Base-by-base conservation (phyloP, 2,888 invertebrate species). In the Cabera pusaria region DNA sequence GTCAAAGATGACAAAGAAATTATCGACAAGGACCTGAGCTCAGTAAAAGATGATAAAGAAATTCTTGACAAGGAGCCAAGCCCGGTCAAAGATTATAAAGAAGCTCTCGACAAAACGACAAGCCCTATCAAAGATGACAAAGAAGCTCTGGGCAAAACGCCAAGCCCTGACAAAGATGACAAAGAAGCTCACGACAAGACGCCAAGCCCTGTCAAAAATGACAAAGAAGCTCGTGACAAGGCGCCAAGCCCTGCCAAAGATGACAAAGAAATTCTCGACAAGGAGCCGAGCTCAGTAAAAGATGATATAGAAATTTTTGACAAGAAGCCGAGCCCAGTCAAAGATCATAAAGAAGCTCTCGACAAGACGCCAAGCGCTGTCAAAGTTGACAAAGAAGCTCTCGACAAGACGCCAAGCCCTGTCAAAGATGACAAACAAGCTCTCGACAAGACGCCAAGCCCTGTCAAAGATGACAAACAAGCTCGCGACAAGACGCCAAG, bases 21-120 rank as follows among this genome's bases (percentile, higher is more conserved):
- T 8, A n/a, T 27, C 18, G 43, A 36, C 1, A 49, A 50, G 9
- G 45, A 16, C n/a, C 16, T 44, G 17, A 57, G 49, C 23, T 42
- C 43, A 5, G 11, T 27, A 5, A 17, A 17, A 1, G 11, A 38
- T 2, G 29, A 21, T 6, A 27, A 41, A 6, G 25, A 46, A 22
- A 34, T 43, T 1, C 43, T 37, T 0, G 28, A 38, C 0, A 43
- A 34, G 5, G 18, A 7, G 2, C 14, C 42, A 1, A 51, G 38
- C 6, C 25, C 25, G 3, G n/a, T 31, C 1, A 27, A 48, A 5
- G 47, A 49, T 0, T 34, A 6, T 12, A 28, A 5, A 9, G 34
- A 1, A 54, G 2, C 4, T 4, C 27, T 39, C 1, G 41, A 39
- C 1, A 52, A 45, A 4, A 9, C 11, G 3, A 28, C 31, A 1